A percentile compares a stretch with the other conserved stretches of the same genome.
These are phyloP conservation scores for Mycalesis mineus DNA, from an alignment of 2,888 invertebrate species.

Conservation along the genomic window DNA sequence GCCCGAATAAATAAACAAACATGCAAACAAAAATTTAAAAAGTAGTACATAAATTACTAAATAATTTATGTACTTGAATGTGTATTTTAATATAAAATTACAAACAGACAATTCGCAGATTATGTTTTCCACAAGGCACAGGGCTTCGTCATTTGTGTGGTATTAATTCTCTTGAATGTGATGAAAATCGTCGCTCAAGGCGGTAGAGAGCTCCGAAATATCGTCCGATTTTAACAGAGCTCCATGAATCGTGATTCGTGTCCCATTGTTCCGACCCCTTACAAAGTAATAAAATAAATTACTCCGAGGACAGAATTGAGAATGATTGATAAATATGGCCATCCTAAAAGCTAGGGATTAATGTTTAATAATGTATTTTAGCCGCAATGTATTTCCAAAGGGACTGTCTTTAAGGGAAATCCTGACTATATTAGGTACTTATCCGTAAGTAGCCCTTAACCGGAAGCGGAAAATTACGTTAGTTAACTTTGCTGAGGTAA, in stretches of 20 bases:
- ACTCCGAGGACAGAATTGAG: slow-evolving; percentile 19
- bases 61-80: no score
- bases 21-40: no score
- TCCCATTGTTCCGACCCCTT: slow-evolving; percentile 21
- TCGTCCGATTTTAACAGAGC: slow-evolving; percentile 18
- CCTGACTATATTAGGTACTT: slow-evolving; percentile 1
- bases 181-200: slow-evolving; percentile 9
- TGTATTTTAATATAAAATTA: no score
- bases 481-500: background rate
- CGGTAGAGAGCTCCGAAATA: slow-evolving; percentile 12
- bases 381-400: slow-evolving; percentile 16
- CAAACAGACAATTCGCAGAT: no score
- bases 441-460: background rate
- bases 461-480: slow-evolving; percentile 3
- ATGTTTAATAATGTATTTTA: slow-evolving; percentile 22
- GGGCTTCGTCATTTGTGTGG: background rate
- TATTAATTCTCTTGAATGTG: no score
- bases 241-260: slow-evolving; percentile 11
- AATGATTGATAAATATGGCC: slow-evolving; percentile 26
- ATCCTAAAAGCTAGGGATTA: slow-evolving; percentile 14
- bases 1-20: no score
- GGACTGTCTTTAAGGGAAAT: slow-evolving; percentile 1
- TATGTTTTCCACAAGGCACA: no score
- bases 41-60: no score
- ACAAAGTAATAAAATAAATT: slow-evolving; percentile 26